These are phyloP conservation scores for Acropternis orthonyx DNA, from an alignment of 2,797 vertebrate genomes.

Conservation along the genomic window DNA sequence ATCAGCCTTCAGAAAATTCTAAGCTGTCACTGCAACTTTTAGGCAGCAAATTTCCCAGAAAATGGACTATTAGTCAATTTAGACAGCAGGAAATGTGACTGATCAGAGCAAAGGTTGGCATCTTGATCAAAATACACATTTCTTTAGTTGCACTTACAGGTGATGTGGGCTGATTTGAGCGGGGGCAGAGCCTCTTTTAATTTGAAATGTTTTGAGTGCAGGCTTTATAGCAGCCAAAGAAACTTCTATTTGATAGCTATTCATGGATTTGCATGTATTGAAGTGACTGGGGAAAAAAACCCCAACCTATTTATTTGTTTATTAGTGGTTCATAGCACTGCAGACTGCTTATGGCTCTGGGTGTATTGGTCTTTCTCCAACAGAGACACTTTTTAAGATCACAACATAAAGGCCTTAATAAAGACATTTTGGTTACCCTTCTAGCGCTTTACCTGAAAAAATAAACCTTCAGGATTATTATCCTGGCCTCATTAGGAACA, in stretches of 20 bases:
- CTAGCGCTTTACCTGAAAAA: constrained; percentile 5
- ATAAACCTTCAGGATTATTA: constrained; percentile 16
- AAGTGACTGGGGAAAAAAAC: neutral
- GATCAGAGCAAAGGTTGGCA: neutral
- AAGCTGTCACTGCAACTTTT: neutral
- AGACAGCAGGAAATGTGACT: neutral
- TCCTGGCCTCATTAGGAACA: constrained; percentile 4
- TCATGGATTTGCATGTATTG: neutral
- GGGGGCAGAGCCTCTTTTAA: neutral
- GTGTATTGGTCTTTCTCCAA: neutral
- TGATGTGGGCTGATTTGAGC: neutral
- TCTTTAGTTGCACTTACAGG: neutral
- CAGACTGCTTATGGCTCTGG: neutral
- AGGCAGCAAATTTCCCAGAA: constrained; percentile 33
- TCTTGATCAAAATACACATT: constrained; percentile 11
- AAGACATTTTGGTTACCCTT: neutral
- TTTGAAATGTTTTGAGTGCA: neutral
- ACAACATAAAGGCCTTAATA: neutral
- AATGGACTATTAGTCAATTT: constrained; percentile 37
- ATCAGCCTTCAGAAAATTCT: constrained; percentile 13
- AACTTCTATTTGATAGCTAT: neutral
- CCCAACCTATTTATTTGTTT: neutral
- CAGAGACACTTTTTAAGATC: neutral
- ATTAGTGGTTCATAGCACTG: neutral
- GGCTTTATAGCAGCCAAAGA: neutral